phyloP scores from a whole-genome alignment of 2,888 invertebrate genomes.

The Ferdinandea cuprea region DNA sequence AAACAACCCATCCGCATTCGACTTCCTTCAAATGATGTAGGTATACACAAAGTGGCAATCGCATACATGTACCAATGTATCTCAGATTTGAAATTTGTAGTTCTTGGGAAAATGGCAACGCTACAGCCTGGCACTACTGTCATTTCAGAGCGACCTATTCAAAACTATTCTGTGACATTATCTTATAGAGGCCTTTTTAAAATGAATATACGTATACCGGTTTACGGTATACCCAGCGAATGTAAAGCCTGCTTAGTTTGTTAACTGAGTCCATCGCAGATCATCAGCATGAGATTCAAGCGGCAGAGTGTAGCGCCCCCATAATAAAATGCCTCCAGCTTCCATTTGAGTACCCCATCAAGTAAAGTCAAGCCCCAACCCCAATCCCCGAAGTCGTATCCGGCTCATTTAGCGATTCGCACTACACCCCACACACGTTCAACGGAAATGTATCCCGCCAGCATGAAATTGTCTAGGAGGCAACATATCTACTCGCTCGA shows the following conservation, averaged over 20 bases:
- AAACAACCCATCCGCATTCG: constrained; percentile 6
- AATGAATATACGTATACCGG: constrained; percentile 14
- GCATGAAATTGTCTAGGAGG: constrained; percentile 57
- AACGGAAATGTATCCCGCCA: constrained; percentile 49
- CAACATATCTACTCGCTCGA: constrained; percentile 39
- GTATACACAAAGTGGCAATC: constrained; percentile 60
- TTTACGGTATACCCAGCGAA: constrained; percentile 12
- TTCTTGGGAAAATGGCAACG: constrained; percentile 17
- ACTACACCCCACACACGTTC: constrained; percentile 46
- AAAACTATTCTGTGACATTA: constrained; percentile 66
- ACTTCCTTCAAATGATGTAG: constrained; percentile 47
- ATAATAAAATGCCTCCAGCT: constrained; percentile 65
- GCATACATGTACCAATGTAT: constrained; percentile 61
- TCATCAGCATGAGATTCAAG: constrained; percentile 70
- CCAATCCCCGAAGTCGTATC: constrained; percentile 43
- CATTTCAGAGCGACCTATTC: constrained; percentile 1
- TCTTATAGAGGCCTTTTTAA: constrained; percentile 55
- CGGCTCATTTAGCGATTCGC: constrained; percentile 72
- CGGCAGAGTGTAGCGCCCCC: constrained; percentile 48
- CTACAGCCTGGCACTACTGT: constrained; percentile 11
- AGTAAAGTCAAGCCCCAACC: constrained; percentile 41
- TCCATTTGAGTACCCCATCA: constrained; percentile 17
- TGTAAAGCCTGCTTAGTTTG: constrained; percentile 35
- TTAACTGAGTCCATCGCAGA: constrained; percentile 70
- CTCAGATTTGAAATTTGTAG: constrained; percentile 70